phyloP scores from a whole-genome alignment of 92 coral and sea anemone genomes.

The Epizoanthus ramosus region DNA sequence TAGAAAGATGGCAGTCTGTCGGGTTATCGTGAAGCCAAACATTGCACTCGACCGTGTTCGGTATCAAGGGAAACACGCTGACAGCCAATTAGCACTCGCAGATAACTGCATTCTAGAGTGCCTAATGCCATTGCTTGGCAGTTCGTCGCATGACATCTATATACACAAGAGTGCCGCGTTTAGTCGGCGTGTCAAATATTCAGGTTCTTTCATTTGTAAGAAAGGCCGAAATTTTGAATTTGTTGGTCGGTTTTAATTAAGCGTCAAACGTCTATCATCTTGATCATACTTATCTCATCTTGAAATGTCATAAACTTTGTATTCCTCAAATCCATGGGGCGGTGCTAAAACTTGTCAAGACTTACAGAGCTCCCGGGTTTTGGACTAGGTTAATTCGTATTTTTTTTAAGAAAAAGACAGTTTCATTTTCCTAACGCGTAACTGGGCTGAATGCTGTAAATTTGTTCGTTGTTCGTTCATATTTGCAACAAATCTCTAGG shows the following conservation, averaged over 20 bases:
- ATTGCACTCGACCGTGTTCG: not conserved
- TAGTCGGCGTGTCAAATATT: slow-evolving; percentile 1
- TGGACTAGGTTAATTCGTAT: not conserved
- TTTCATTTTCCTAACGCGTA: not conserved
- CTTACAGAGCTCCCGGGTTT: not conserved
- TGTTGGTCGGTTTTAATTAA: not conserved
- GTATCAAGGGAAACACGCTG: not conserved
- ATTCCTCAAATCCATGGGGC: not conserved
- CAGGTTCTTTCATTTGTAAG: slow-evolving; percentile 17
- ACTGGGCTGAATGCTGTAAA: not conserved
- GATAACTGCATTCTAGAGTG: not conserved
- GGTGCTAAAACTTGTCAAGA: not conserved
- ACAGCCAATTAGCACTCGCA: not conserved
- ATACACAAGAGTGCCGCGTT: slow-evolving; percentile 2
- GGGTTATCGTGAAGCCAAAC: not conserved
- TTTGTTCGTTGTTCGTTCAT: not conserved
- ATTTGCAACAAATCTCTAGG: not conserved
- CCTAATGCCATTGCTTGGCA: not conserved
- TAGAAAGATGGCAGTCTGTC: no score
- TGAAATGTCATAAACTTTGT: not conserved
- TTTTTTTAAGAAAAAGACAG: not conserved
- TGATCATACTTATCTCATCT: slow-evolving; percentile 6
- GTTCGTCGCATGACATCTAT: not conserved
- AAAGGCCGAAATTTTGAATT: not conserved
- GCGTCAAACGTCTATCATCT: not conserved